A percentile compares a stretch with the other conserved stretches of the same genome.
Evolutionary conservation across 2,797 vertebrate species (phyloP).

Genomic region (Coreius guichenoti): DNA sequence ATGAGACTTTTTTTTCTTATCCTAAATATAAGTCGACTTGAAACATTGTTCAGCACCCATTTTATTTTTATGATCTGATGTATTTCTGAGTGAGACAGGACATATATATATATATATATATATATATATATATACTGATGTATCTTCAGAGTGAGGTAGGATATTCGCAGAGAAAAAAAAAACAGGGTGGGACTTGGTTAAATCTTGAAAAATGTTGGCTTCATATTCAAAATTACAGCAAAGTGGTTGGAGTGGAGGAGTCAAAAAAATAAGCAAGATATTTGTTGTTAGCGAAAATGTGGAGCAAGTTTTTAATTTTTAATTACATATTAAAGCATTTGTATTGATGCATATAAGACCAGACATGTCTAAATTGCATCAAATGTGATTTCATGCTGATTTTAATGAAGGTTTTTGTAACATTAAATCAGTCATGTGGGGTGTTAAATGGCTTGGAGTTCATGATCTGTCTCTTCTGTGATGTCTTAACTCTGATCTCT

Average conservation of each 20-base stretch:
- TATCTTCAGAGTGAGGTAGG: not conserved
- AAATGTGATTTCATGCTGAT: not conserved
- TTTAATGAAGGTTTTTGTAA: not conserved
- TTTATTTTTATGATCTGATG: no score
- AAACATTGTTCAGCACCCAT: not conserved
- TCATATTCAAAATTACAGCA: not conserved
- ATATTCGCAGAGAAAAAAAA: not conserved
- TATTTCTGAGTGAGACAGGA: not conserved
- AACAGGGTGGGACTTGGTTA: not conserved
- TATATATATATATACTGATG: no score
- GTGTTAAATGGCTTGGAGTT: no score
- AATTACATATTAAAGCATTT: not conserved
- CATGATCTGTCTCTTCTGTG: no score
- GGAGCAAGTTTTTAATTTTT: not conserved
- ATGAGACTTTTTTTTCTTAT: not conserved
- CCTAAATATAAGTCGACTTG: not conserved
- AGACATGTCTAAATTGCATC: not conserved
- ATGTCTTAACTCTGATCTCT: conserved; percentile 33
- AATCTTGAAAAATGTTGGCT: not conserved
- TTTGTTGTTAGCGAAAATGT: not conserved
- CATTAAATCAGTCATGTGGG: not conserved
- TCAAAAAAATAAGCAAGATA: not conserved
- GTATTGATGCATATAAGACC: not conserved
- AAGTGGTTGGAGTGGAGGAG: not conserved
- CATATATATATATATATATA: no score